Evolutionary conservation across 2,113 vertebrate species (phyloP).

Genomic region (Prionailurus viverrinus): DNA sequence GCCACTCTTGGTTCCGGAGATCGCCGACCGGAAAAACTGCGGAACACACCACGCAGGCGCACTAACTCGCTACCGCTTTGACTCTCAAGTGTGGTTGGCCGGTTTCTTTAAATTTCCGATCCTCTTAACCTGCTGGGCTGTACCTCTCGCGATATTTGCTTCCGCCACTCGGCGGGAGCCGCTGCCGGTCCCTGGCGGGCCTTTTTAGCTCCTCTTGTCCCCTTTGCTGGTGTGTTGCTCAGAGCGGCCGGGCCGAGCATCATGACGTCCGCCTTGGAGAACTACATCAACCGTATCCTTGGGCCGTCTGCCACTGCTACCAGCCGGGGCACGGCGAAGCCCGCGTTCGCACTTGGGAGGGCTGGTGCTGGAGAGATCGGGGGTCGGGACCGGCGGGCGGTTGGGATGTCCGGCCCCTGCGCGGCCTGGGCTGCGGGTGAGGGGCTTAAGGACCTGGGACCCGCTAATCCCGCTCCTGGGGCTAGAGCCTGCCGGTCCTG

Average conservation of each 20-base stretch:
- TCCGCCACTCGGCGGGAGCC: background rate
- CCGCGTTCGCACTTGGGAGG: accelerated
- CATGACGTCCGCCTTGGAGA: slow-evolving; percentile 90
- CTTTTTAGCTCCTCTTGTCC: accelerated
- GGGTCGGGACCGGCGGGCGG: background rate
- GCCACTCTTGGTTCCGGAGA: accelerated
- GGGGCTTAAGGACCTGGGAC: no score
- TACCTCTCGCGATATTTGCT: slow-evolving; percentile 70
- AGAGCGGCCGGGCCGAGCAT: background rate
- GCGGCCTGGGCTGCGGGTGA: background rate
- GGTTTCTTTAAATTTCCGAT: background rate
- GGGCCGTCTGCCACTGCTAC: accelerated
- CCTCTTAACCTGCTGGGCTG: accelerated
- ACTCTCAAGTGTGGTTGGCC: background rate
- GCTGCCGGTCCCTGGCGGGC: background rate
- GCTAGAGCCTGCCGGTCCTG: background rate
- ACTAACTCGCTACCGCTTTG: accelerated
- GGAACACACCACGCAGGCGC: slow-evolving; percentile 15
- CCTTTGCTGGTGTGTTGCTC: accelerated
- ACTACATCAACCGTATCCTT: slow-evolving; percentile 92
- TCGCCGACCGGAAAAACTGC: accelerated
- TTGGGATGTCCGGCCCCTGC: background rate
- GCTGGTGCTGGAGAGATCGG: background rate
- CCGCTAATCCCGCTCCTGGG: accelerated
- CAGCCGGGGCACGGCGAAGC: background rate